These are phyloP conservation scores for Guaruba guarouba DNA, from an alignment of 2,113 vertebrate genomes.

Conservation along the genomic window DNA sequence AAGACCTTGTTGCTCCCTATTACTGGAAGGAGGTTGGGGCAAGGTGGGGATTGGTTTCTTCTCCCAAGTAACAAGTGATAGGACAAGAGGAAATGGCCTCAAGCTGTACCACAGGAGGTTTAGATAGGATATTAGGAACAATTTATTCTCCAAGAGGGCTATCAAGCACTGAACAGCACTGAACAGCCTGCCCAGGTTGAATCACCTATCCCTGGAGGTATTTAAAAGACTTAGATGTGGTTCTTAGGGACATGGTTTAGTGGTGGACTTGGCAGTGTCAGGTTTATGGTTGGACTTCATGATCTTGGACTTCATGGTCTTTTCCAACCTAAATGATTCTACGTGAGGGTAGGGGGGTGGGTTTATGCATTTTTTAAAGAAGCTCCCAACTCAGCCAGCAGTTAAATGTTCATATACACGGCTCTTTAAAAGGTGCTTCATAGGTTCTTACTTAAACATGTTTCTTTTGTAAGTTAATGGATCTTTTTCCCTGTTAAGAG, in stretches of 20 bases:
- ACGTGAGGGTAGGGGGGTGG: neutral
- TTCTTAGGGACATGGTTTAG: neutral
- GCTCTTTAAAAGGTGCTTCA: neutral
- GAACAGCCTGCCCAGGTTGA: neutral
- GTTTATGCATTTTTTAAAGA: neutral
- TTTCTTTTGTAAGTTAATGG: neutral
- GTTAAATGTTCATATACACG: neutral
- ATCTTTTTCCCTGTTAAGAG: neutral
- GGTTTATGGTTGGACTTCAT: neutral
- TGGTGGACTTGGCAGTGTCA: neutral
- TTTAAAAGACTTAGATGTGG: neutral
- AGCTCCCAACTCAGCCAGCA: neutral
- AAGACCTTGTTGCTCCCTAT: neutral
- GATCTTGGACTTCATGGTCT: neutral
- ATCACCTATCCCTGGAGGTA: neutral
- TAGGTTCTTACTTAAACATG: neutral
- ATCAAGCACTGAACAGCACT: neutral
- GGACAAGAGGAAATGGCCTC: fast-evolving
- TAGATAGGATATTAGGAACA: neutral
- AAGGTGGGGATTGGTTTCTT: fast-evolving
- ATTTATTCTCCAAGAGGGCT: fast-evolving
- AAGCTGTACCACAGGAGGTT: fast-evolving
- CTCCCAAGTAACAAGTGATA: neutral
- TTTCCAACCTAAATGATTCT: neutral
- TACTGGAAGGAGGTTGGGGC: neutral